Percentiles rank a stretch among this genome's conserved stretches.
Conservation (phyloP, 2,113 vertebrate species). For the Otis tarda region DNA sequence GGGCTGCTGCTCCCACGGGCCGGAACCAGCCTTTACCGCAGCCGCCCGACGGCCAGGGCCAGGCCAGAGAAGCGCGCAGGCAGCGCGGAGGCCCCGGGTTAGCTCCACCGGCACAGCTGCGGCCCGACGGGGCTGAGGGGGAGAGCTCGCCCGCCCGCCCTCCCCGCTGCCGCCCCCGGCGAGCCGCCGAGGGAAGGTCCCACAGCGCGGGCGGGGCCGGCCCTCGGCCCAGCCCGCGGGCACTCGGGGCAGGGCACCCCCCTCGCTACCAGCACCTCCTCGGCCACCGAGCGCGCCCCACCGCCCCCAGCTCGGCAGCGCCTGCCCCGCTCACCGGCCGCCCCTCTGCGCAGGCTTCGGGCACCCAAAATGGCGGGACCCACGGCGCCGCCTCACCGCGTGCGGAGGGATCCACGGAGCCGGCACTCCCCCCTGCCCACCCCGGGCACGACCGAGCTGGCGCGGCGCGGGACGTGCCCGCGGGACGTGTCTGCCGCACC, state of each 20-base stretch:
- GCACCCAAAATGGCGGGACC: background rate
- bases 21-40: no score
- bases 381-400: fast-evolving
- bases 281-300: background rate
- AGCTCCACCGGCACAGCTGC: no score
- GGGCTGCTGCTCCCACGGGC: no score
- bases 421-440: fast-evolving
- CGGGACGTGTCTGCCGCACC: fast-evolving
- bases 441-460: no score
- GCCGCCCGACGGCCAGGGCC: background rate
- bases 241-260: fast-evolving
- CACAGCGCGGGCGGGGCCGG: no score
- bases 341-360: fast-evolving
- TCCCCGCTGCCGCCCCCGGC: background rate
- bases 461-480: background rate
- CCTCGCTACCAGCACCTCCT: background rate
- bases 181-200: background rate
- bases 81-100: fast-evolving
- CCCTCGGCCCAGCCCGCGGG: background rate
- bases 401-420: background rate
- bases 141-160: no score
- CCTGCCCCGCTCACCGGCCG: fast-evolving
- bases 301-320: background rate
- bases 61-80: no score
- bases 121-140: fast-evolving